Evolutionary conservation across 2,888 invertebrate genomes (phyloP).

Genomic region (Macrophya alboannulata): DNA sequence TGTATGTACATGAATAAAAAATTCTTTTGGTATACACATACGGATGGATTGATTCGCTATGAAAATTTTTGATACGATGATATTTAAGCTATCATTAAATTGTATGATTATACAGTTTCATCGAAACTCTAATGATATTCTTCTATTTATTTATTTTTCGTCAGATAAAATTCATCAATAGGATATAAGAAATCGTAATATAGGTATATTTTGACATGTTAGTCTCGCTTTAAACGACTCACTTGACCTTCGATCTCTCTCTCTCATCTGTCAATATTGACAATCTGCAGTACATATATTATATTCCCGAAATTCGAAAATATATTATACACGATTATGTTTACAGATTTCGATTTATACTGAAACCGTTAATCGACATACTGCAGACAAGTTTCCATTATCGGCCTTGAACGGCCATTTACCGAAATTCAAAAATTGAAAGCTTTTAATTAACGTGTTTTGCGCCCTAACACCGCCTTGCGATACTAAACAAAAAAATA

Average conservation of each 20-base stretch:
- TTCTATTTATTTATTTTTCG: neutral
- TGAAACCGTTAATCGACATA: constrained; percentile 3
- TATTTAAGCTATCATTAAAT: neutral
- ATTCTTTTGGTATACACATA: too few relatives aligned
- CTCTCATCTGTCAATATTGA: constrained; percentile 8
- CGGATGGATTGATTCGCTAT: neutral
- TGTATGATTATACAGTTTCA: neutral
- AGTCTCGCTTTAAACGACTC: neutral
- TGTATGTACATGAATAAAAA: too few relatives aligned
- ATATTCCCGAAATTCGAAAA: neutral
- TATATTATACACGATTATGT: neutral
- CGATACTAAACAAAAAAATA: neutral
- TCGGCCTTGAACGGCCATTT: neutral
- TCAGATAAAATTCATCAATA: too few relatives aligned
- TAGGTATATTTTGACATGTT: neutral
- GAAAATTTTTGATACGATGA: neutral
- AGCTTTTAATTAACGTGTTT: neutral
- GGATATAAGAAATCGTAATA: neutral
- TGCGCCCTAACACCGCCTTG: too few relatives aligned
- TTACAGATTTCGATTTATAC: neutral
- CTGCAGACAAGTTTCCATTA: neutral
- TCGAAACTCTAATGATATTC: neutral
- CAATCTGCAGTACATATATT: neutral
- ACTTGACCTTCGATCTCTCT: constrained; percentile 3
- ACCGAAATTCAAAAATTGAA: neutral